A percentile compares a stretch with the other conserved stretches of the same genome.
These are phyloP conservation scores for Noctua pronuba DNA, from an alignment of 2,888 invertebrate genomes.

Conservation along the genomic window DNA sequence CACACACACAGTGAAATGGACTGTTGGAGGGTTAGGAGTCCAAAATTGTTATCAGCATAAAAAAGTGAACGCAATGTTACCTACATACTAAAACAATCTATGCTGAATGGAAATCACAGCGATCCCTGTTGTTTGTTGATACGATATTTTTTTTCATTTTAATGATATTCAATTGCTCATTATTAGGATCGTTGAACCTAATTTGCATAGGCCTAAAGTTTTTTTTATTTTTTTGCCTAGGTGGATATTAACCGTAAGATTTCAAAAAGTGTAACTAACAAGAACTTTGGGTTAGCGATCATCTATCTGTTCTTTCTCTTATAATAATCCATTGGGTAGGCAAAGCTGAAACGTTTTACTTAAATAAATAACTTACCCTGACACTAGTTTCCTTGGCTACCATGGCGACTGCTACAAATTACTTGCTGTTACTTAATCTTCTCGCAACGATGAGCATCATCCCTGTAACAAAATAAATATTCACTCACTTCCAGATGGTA, in stretches of 20 bases:
- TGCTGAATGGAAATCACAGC: neutral
- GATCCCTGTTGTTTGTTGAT: neutral
- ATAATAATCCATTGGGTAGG: neutral
- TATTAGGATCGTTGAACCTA: neutral
- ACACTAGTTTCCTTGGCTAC: conserved; percentile 57
- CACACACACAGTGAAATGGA: neutral
- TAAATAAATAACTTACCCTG: conserved; percentile 44
- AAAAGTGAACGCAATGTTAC: neutral
- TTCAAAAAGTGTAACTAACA: neutral
- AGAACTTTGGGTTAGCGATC: neutral
- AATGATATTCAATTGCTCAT: neutral
- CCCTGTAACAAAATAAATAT: conserved; percentile 44
- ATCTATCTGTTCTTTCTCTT: neutral
- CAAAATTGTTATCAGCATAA: neutral
- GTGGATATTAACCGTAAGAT: neutral
- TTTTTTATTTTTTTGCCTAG: neutral
- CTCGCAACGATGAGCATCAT: conserved; percentile 36
- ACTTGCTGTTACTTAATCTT: conserved; percentile 20
- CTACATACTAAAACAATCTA: neutral
- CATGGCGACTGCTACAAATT: conserved; percentile 36
- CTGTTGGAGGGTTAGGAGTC: neutral
- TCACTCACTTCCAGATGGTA: neutral
- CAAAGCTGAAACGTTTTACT: neutral
- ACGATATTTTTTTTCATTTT: too few species aligned
- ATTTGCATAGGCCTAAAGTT: neutral